Evolutionary conservation across 2,113 vertebrate species (phyloP).

Genomic region (Coracopsis vasa): DNA sequence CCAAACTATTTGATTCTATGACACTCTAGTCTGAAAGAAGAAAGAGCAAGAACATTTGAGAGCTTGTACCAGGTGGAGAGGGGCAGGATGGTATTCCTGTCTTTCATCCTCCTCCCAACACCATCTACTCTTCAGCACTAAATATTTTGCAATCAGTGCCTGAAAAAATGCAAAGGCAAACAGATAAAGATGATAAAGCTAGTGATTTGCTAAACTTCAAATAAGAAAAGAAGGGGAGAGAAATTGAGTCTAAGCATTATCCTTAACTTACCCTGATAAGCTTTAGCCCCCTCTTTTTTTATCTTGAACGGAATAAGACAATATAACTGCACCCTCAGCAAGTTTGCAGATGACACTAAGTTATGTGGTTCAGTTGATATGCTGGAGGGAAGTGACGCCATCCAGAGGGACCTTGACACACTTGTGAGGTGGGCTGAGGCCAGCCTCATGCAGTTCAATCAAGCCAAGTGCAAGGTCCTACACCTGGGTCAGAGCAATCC

Average conservation of each 20-base stretch:
- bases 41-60: neutral
- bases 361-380: too few species aligned
- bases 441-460: too few species aligned
- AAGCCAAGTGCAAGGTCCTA: too few species aligned
- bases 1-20: neutral
- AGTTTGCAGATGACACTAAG: too few species aligned
- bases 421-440: too few species aligned
- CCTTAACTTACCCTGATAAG: neutral
- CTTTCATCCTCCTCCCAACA: neutral
- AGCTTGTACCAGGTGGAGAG: fast-evolving
- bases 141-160: neutral
- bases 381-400: too few species aligned
- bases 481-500: too few species aligned
- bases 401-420: too few species aligned
- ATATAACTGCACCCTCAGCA: neutral
- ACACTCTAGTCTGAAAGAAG: neutral
- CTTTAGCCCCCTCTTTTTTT: neutral
- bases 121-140: neutral
- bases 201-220: neutral
- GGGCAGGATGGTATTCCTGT: fast-evolving
- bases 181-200: neutral
- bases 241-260: neutral
- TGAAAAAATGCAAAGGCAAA: neutral
- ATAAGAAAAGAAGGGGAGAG: neutral
- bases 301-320: neutral